phyloP scores from a whole-genome alignment of 2,888 invertebrate genomes.

The Caenorhabditis becei region DNA sequence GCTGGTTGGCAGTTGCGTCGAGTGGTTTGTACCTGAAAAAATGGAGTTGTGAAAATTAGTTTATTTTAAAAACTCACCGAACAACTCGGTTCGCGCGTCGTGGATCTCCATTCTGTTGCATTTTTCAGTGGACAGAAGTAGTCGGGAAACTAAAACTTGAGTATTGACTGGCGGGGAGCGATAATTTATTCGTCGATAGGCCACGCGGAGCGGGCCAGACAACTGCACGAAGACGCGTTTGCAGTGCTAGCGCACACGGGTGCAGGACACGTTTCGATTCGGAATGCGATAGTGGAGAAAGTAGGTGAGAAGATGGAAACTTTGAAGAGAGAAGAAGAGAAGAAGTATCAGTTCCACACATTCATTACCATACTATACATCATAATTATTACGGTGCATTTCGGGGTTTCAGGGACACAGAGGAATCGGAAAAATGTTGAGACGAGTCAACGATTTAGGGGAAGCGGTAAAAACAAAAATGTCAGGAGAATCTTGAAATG shows the following conservation, averaged over 20 bases:
- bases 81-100: constrained; percentile 46
- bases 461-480: constrained; percentile 28
- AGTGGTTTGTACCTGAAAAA: constrained; percentile 75
- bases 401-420: background rate
- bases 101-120: constrained; percentile 52
- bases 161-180: background rate
- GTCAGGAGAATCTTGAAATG: constrained; percentile 1
- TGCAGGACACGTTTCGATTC: background rate
- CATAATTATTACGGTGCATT: constrained; percentile 51
- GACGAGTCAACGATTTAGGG: background rate
- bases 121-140: constrained; percentile 19
- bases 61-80: constrained; percentile 20
- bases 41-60: background rate
- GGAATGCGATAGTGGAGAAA: background rate
- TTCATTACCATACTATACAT: constrained; percentile 53
- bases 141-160: background rate
- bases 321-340: background rate
- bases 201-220: background rate
- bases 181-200: constrained; percentile 7
- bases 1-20: constrained; percentile 69
- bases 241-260: constrained; percentile 3
- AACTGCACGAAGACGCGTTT: constrained; percentile 2
- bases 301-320: background rate
- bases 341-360: constrained; percentile 14
- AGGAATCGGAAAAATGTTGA: background rate